Evolutionary conservation across 2,888 invertebrate species (phyloP), one percentile per base, ranked within the genome.

Genomic region (Rhaphigaster nebulosa): DNA sequence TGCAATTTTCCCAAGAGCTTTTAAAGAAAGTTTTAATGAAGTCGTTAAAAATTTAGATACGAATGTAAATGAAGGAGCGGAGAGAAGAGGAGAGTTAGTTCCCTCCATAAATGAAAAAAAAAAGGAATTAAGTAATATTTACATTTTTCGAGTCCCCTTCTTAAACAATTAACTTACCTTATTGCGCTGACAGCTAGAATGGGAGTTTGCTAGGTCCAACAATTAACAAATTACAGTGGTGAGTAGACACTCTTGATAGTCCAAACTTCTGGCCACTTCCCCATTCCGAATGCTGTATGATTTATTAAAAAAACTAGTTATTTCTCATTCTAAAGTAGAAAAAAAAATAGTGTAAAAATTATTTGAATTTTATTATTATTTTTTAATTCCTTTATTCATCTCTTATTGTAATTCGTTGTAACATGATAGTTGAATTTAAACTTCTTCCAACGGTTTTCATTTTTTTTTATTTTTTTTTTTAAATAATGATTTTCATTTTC

Each of bases 31-130:
- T 84, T 84, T 84, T 84, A 84, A 84, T 84, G 84, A 84, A 84
- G 84, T 84, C 84, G 84, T 84, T 84, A 84, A 84, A 84, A 84
- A 84, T 84, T 84, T 84, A 84, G 84, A 84, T 84, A 84, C 84
- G 84, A 84, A 84, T 84, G 84, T 84, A 84, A 84, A 84, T 84
- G 84, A 84, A 84, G 45, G 84, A 84, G 45, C 6, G 45, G 41
- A 45, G 23, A 41, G 23, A 26, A 23, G 26, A 10, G 4, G 26
- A n/a, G 45, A 76, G 38, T 6, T 50, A n/a, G 45, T 45, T 84
- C 45, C 5, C 84, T 15, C 45, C 13, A 12, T n/a, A n/a, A n/a
- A n/a, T n/a, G 5, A 80, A 23, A 41, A 41, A 80, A 45, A 84
- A 84, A 84, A 45, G 45, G 84, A 84, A 84, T 76, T 76, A 38